Percentiles rank a stretch among this genome's conserved stretches.
phyloP scores from a whole-genome alignment of 2,888 invertebrate genomes.

The Crocallis elinguaria region DNA sequence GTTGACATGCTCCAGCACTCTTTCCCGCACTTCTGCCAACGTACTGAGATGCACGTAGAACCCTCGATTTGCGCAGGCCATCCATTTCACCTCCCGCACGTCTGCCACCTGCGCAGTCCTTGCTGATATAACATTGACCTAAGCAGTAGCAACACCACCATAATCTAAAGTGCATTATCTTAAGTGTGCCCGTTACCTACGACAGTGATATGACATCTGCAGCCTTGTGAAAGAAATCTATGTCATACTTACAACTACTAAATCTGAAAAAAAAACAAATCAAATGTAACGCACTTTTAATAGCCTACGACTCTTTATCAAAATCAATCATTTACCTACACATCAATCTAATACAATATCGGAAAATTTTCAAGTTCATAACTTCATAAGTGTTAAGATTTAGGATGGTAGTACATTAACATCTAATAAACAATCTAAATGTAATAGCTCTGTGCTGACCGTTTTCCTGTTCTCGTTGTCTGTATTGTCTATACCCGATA shows the following conservation, averaged over 20 bases:
- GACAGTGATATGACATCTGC: conserved; percentile 26
- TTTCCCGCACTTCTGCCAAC: conserved; percentile 98
- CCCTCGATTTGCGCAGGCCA: conserved; percentile 99
- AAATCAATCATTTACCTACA: neutral
- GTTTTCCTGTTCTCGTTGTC: no score
- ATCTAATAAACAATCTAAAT: no score
- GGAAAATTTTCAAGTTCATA: neutral
- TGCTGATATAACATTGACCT: conserved; percentile 38
- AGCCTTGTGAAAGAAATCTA: conserved; percentile 18
- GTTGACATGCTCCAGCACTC: conserved; percentile 97
- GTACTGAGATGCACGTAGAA: conserved; percentile 98
- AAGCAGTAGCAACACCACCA: neutral
- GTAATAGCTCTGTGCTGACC: no score
- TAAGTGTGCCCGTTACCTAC: conserved; percentile 14
- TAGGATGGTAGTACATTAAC: no score
- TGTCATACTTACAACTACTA: conserved; percentile 15
- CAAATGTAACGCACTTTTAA: conserved; percentile 16
- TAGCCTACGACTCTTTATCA: conserved; percentile 26
- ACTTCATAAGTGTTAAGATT: no score
- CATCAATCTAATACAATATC: neutral
- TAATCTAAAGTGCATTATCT: conserved; percentile 11
- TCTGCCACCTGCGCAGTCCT: conserved; percentile 88
- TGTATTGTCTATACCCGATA: no score
- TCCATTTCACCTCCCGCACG: conserved; percentile 97
- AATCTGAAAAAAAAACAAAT: conserved; percentile 12